Percentiles rank a stretch among this genome's conserved stretches.
phyloP scores from a whole-genome alignment of 2,888 invertebrate species.

The Tortricodes alternella region DNA sequence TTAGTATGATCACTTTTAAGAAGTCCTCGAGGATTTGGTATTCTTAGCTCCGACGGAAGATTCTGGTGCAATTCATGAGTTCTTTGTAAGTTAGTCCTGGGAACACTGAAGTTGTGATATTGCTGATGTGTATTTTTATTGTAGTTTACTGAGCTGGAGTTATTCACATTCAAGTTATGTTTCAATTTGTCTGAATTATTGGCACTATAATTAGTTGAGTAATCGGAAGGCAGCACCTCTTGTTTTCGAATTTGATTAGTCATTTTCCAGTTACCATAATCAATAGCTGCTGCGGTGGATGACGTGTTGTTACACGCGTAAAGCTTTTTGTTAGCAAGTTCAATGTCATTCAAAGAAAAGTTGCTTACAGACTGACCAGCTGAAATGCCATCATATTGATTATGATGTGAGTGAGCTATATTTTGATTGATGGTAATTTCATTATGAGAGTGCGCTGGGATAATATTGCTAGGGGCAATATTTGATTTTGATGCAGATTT shows the following conservation, averaged over 20 bases:
- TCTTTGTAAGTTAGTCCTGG: conserved; percentile 57
- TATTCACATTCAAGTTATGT: conserved; percentile 49
- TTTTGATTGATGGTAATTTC: conserved; percentile 57
- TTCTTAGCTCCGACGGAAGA: conserved; percentile 64
- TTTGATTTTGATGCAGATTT: conserved; percentile 54
- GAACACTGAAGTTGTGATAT: conserved; percentile 59
- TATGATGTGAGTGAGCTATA: conserved; percentile 66
- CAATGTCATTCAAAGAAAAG: conserved; percentile 73
- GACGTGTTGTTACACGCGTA: conserved; percentile 59
- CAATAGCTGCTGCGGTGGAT: conserved; percentile 53
- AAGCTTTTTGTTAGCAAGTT: conserved; percentile 71
- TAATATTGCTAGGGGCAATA: conserved; percentile 51
- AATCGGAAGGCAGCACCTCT: conserved; percentile 67
- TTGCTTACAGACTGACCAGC: conserved; percentile 55
- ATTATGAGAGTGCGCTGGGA: conserved; percentile 59
- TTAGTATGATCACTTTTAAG: conserved; percentile 59
- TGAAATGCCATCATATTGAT: conserved; percentile 61
- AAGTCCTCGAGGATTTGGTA: conserved; percentile 69
- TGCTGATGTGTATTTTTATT: conserved; percentile 67
- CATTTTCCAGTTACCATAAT: conserved; percentile 75
- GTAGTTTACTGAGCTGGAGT: conserved; percentile 56
- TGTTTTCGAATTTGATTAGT: conserved; percentile 63
- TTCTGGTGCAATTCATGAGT: conserved; percentile 64
- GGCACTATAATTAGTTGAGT: conserved; percentile 59
- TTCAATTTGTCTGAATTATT: conserved; percentile 62